Evolutionary conservation across 1,140 invertebrate genomes (phyloP), one percentile per base, ranked within the genome.

Genomic region (Drosophila yakuba): DNA sequence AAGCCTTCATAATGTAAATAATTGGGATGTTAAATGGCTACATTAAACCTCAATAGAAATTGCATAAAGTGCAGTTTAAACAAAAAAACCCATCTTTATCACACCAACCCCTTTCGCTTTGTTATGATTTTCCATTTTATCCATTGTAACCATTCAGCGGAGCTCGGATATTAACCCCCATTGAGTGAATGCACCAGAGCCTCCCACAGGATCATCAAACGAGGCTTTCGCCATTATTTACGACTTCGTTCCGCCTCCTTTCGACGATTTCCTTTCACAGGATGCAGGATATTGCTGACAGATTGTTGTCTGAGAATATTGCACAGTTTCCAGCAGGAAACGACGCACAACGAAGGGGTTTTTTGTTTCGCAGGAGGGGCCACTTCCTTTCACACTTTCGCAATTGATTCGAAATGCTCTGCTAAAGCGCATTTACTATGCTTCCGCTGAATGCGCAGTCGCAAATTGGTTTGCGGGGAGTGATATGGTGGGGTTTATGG

Each of bases 271-370:
- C 47, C 73, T 54, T 28, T 50, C 32, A 25, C 74, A 69, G 74
- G 66, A 73, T 78, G 72, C 79, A 82, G 79, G 79, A 81, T 81
- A 81, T 78, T 63, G 55, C 41, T 54, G 79, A 54, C 79, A 82
- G 79, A 81, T 81, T 81, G 67, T 71, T 64, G 78, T 61, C 43
- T 47, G 60, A 57, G 63, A 71, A 47, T 43, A 59, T 43, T 61
- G 43, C 52, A 67, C 44, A 72, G 51, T 52, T 66, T 20, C 56
- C 25, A 55, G 52, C 36, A 48, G 79, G 74, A 81, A 81, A 66
- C 59, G 28, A 66, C 62, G 28, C 28, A 67, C 44, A 66, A 11
- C n/a, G 28, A 41, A 51, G 67, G 51, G 51, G 45, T 25, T 32
- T 17, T 12, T 25, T 15, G 2, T 25, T 25, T 45, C 17, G 43